Percentiles rank a stretch among this genome's conserved stretches.
These are phyloP conservation scores for Loxodonta africana DNA, from an alignment of 2,113 vertebrate genomes.

Conservation along the genomic window DNA sequence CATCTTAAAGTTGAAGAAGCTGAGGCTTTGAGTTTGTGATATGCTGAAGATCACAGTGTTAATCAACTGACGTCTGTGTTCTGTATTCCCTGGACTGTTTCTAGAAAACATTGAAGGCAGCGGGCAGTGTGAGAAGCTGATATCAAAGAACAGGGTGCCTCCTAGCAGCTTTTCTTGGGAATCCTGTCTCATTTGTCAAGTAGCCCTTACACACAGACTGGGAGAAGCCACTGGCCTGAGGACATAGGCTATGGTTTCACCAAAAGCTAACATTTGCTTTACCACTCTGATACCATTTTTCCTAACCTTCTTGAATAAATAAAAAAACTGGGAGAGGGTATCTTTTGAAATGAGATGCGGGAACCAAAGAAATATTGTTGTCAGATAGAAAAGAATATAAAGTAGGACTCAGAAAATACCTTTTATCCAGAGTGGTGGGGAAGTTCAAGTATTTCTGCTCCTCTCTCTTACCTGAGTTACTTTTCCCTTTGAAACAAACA, in stretches of 20 bases:
- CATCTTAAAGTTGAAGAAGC: neutral
- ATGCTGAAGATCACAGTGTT: neutral
- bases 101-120: neutral
- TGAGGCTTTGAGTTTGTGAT: neutral
- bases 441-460: neutral
- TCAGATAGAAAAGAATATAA: neutral
- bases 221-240: too few species aligned
- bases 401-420: neutral
- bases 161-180: neutral
- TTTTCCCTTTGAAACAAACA: constrained; percentile 27
- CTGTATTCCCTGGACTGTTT: neutral
- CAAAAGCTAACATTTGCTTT: neutral
- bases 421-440: neutral
- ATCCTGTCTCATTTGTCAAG: neutral
- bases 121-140: neutral
- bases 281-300: neutral
- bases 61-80: neutral
- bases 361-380: neutral
- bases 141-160: neutral
- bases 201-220: neutral
- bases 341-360: neutral
- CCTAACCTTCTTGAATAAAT: neutral
- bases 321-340: neutral
- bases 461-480: neutral
- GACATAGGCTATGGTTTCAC: neutral